Evolutionary conservation across 2,888 invertebrate species (phyloP).

Genomic region (Dryomyza anilis): DNA sequence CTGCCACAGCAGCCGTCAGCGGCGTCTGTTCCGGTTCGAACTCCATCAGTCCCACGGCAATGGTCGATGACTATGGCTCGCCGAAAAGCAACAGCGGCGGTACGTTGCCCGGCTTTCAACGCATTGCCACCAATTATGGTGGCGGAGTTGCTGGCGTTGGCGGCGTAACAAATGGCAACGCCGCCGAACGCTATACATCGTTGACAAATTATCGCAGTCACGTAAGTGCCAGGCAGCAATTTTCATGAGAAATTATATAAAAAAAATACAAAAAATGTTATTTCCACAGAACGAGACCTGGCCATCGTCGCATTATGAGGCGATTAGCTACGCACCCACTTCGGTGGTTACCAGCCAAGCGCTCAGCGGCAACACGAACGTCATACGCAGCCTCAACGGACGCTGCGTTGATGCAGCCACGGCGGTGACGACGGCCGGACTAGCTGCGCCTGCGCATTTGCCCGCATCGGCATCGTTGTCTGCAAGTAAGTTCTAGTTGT

Average conservation of each 20-base stretch:
- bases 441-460: slow-evolving; percentile 61
- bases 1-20: slow-evolving; percentile 33
- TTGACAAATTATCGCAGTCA: slow-evolving; percentile 55
- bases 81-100: slow-evolving; percentile 47
- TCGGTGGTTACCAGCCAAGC: slow-evolving; percentile 43
- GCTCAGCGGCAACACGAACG: slow-evolving; percentile 45
- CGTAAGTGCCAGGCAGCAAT: slow-evolving; percentile 53
- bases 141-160: slow-evolving; percentile 38
- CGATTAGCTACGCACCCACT: slow-evolving; percentile 52
- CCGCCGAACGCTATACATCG: slow-evolving; percentile 52
- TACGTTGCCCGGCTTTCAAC: slow-evolving; percentile 57
- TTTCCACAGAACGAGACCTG: slow-evolving; percentile 50
- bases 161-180: slow-evolving; percentile 19
- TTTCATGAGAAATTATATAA: not conserved
- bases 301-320: slow-evolving; percentile 50
- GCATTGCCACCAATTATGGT: slow-evolving; percentile 46
- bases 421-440: slow-evolving; percentile 42
- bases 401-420: slow-evolving; percentile 39
- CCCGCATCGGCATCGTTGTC: slow-evolving; percentile 74
- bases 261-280: not conserved
- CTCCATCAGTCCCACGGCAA: slow-evolving; percentile 26
- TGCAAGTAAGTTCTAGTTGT: slow-evolving; percentile 68
- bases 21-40: slow-evolving; percentile 35
- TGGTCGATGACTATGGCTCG: slow-evolving; percentile 56
- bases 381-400: slow-evolving; percentile 52